These are phyloP conservation scores for Beris chalybata DNA, from an alignment of 2,888 invertebrate genomes.

Conservation along the genomic window DNA sequence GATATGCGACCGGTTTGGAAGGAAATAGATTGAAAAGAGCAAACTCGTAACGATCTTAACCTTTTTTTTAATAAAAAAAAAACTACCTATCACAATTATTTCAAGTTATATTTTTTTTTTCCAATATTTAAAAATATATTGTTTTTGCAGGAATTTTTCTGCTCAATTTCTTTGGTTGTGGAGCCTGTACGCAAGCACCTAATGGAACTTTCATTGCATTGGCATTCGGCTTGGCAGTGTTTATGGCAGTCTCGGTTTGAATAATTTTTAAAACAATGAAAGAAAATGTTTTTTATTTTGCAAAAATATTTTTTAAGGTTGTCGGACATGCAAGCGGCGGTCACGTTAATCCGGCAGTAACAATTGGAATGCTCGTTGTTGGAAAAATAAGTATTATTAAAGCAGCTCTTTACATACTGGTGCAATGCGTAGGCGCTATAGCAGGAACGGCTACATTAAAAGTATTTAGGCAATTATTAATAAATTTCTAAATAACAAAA, in stretches of 20 bases:
- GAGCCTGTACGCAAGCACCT: conserved; percentile 66
- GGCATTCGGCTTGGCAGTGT: conserved; percentile 84
- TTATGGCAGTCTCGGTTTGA: conserved; percentile 76
- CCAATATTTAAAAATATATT: neutral
- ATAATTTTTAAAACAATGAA: neutral
- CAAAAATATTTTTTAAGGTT: conserved; percentile 59
- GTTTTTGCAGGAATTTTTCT: conserved; percentile 68
- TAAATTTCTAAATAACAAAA: too few species aligned
- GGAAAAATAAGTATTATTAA: conserved; percentile 77
- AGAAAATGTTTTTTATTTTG: neutral
- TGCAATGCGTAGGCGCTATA: conserved; percentile 81
- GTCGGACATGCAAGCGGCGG: conserved; percentile 88
- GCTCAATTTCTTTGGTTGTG: conserved; percentile 88
- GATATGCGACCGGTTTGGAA: too few species aligned
- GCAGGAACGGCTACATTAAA: conserved; percentile 76
- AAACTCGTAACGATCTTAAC: too few species aligned
- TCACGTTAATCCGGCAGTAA: conserved; percentile 93
- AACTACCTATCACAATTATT: too few species aligned
- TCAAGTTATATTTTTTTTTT: neutral
- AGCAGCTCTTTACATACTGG: conserved; percentile 76
- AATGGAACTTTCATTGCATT: conserved; percentile 70
- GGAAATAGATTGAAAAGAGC: too few species aligned
- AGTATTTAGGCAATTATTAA: conserved; percentile 50
- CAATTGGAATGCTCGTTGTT: conserved; percentile 74
- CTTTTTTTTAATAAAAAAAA: too few species aligned